Conservation (phyloP, 2,888 invertebrate species). For the Microctonus aethiopoides region DNA sequence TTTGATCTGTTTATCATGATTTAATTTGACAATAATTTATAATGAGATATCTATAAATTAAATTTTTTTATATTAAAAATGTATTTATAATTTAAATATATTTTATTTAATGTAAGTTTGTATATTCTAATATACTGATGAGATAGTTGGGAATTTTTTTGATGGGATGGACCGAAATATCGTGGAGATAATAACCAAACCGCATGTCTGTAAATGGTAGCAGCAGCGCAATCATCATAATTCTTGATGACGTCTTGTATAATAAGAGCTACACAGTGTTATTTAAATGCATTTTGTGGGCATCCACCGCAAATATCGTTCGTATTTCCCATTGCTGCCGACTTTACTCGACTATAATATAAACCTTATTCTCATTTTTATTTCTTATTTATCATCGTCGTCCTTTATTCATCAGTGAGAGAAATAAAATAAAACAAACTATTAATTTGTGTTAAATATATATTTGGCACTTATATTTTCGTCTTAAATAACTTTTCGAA, state of each 20-base stretch:
- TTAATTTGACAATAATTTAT: background rate
- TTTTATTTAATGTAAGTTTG: background rate
- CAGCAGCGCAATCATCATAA: conserved; percentile 64
- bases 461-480: no score
- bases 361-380: conserved; percentile 6
- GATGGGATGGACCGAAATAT: background rate
- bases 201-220: conserved; percentile 65
- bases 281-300: conserved; percentile 41
- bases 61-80: no score
- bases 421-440: no score
- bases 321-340: conserved; percentile 1
- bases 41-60: background rate
- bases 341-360: conserved; percentile 25
- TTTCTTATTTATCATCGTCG: background rate
- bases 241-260: conserved; percentile 51
- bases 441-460: no score
- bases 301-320: conserved; percentile 35
- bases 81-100: no score
- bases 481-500: no score
- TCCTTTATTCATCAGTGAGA: no score
- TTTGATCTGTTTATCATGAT: background rate
- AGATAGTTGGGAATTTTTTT: background rate
- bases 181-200: conserved; percentile 35
- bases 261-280: conserved; percentile 1
- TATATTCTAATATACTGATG: background rate